phyloP scores from a whole-genome alignment of 2,888 invertebrate genomes.

The Venusia cambrica region DNA sequence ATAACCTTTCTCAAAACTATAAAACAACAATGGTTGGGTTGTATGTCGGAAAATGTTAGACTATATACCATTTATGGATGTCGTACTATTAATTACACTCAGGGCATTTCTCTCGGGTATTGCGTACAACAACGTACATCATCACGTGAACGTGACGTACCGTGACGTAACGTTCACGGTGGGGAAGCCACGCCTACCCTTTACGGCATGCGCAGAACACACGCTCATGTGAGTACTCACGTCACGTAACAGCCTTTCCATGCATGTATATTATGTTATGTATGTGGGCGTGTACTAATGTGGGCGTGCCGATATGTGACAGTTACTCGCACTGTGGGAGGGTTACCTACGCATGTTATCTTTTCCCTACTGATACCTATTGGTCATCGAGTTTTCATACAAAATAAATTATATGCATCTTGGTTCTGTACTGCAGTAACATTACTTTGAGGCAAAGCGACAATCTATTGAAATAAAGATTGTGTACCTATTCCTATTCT shows the following conservation, averaged over 20 bases:
- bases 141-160: slow-evolving; percentile 45
- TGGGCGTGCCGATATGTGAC: slow-evolving; percentile 60
- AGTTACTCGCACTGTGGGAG: slow-evolving; percentile 47
- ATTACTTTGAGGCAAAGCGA: too few species aligned
- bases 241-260: slow-evolving; percentile 55
- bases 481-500: too few species aligned
- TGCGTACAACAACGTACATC: slow-evolving; percentile 59
- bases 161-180: slow-evolving; percentile 44
- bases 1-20: too few species aligned
- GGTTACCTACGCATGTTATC: slow-evolving; percentile 21
- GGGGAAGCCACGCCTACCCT: slow-evolving; percentile 63
- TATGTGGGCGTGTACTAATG: slow-evolving; percentile 51
- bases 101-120: too few species aligned
- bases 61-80: too few species aligned
- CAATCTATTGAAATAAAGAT: too few species aligned
- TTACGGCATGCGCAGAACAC: slow-evolving; percentile 66
- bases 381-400: too few species aligned
- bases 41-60: too few species aligned
- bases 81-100: too few species aligned
- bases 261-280: slow-evolving; percentile 44
- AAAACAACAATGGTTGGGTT: too few species aligned
- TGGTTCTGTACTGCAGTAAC: too few species aligned
- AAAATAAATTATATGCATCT: too few species aligned
- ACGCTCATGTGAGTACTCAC: slow-evolving; percentile 55
- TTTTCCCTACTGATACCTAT: slow-evolving; percentile 19